Base-by-base conservation (phyloP, 37 sponge, comb jelly and placozoan species). In the Aphrocallistes beatrix region DNA sequence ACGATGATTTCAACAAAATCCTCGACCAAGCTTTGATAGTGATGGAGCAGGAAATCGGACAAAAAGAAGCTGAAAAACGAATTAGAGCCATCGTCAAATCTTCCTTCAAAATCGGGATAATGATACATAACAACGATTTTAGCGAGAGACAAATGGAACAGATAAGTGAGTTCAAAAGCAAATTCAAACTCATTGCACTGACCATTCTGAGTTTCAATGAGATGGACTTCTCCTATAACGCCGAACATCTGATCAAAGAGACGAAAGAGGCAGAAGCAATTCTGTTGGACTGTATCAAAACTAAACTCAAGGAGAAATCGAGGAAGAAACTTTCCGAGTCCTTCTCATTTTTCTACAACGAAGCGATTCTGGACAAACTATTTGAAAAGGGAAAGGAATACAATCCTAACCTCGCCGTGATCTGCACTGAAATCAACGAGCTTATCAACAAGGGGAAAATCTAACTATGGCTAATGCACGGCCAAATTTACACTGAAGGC, bases 91-190 rank as follows among this genome's bases (percentile, higher is more conserved):
- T 60, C 21, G 75, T 60, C 6, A 60, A 60, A 28, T 60, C 28
- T 60, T 60, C 75, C 17, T 60, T 60, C 75, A 60, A 60, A 60
- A 60, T 60, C 75, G 75, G 75, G 21, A 13, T 60, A 32, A 60
- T 60, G 75, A 60, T 60, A 21, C 21, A 25, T 25, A 60, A 60
- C 21, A 60, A 60, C 10, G 75, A 60, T 8, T 60, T 60, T 30
- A 60, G 21, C 34, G 75, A 60, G 21, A 60, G 34, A 60, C 75
- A 60, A 60, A 60, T 60, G 75, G 75, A 60, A 13, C 75, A 60
- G 21, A 60, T 60, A 3, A 60, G 75, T 8, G 75, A 60, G 21
- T 60, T 60, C 21, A 19, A 30, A 3, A 28, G 75, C 32, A 60
- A 60, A 60, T 60, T 60, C 75, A 60, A 60, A 60, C 75, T 8